These are phyloP conservation scores for Oreocharis arfaki DNA, from an alignment of 2,113 vertebrate genomes.

Conservation along the genomic window DNA sequence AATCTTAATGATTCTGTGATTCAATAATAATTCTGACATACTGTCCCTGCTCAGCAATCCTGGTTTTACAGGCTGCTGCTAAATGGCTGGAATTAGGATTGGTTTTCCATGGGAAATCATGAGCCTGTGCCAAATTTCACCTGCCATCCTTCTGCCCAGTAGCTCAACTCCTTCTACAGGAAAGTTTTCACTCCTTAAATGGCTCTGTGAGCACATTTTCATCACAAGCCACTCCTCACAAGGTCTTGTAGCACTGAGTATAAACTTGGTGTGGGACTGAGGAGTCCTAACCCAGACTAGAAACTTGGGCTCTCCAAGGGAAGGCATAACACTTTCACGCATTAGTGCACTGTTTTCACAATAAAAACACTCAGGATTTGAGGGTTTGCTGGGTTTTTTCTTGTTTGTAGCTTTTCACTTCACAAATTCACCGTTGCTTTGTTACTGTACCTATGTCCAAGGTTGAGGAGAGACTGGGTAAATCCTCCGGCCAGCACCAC, in stretches of 20 bases:
- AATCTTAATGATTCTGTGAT: background rate
- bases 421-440: background rate
- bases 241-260: background rate
- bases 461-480: background rate
- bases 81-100: background rate
- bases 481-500: background rate
- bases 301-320: background rate
- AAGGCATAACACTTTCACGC: background rate
- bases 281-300: background rate
- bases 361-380: background rate
- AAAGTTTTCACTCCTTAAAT: background rate
- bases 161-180: background rate
- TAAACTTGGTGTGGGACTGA: background rate
- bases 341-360: background rate
- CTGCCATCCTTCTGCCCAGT: background rate
- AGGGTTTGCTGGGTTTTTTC: background rate
- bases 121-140: background rate
- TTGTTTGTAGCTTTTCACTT: background rate
- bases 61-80: background rate
- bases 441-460: background rate
- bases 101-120: background rate
- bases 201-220: background rate
- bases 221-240: background rate
- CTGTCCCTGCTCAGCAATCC: background rate
- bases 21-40: background rate